These are phyloP conservation scores for Phyllotis vaccarum DNA, from an alignment of 2,797 vertebrate species.

Conservation along the genomic window DNA sequence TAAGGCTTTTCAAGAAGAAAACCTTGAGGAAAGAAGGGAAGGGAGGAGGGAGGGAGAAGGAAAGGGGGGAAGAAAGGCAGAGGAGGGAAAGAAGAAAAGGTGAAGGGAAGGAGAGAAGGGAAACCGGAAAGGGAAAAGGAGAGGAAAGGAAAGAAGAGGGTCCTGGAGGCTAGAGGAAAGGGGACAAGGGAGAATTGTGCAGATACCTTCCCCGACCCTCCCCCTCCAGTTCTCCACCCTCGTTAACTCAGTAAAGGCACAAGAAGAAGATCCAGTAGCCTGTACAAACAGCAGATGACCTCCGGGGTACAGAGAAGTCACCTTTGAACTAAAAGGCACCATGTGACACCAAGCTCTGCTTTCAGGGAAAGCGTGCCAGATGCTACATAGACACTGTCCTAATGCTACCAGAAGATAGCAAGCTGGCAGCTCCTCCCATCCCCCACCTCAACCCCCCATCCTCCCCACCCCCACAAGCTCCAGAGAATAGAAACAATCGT, in stretches of 20 bases:
- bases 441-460: too few relatives aligned
- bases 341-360: not conserved
- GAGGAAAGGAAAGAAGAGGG: too few relatives aligned
- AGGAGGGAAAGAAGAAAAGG: too few relatives aligned
- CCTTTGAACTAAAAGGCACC: slow-evolving; percentile 57
- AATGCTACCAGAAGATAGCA: not conserved
- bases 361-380: slow-evolving; percentile 30
- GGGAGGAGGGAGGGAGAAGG: too few relatives aligned
- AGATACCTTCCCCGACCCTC: slow-evolving; percentile 11
- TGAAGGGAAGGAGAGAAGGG: not conserved
- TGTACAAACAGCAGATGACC: slow-evolving; percentile 63
- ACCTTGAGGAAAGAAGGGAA: not conserved
- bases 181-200: not conserved
- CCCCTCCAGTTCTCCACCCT: not conserved
- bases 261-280: slow-evolving; percentile 31
- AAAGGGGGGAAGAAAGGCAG: too few relatives aligned
- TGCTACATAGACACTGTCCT: not conserved
- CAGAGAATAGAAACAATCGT: not conserved
- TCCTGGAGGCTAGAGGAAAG: too few relatives aligned
- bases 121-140: too few relatives aligned
- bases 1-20: not conserved
- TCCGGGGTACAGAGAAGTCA: not conserved
- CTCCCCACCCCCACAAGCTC: not conserved
- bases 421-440: not conserved
- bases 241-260: slow-evolving; percentile 20